Percentiles rank a stretch among this genome's conserved stretches.
Conservation (phyloP, 1,140 invertebrate genomes). For the Palaemon carinicauda region DNA sequence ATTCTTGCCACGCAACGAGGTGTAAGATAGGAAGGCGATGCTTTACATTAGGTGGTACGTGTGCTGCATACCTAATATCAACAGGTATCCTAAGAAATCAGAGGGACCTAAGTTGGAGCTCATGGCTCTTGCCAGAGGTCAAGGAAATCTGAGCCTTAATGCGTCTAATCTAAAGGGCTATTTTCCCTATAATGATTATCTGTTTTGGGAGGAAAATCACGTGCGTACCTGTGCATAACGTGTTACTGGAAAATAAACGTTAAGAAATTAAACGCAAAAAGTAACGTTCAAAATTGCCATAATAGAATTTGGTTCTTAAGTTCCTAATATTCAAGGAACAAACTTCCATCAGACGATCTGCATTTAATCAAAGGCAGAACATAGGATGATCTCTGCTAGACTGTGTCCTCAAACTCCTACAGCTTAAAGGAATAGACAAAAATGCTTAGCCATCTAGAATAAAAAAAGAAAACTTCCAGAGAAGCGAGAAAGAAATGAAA, state of each 20-base stretch:
- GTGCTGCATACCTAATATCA: conserved; percentile 36
- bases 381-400: not conserved
- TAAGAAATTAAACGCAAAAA: not conserved
- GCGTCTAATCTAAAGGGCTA: not conserved
- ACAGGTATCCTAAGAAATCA: conserved; percentile 42
- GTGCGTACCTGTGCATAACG: not conserved
- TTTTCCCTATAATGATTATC: not conserved
- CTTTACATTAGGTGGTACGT: conserved; percentile 37
- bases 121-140: not conserved
- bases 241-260: not conserved
- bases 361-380: conserved; percentile 16
- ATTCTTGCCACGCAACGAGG: conserved; percentile 1
- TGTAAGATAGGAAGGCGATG: conserved; percentile 47
- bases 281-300: not conserved
- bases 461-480: too few relatives aligned
- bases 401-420: not conserved
- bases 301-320: not conserved
- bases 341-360: not conserved
- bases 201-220: not conserved
- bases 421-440: not conserved
- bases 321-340: not conserved
- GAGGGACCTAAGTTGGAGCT: not conserved
- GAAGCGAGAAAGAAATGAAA: too few relatives aligned
- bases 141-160: not conserved
- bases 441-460: not conserved